Evolutionary conservation across 2,888 invertebrate species (phyloP), one percentile per base, ranked within the genome.

Genomic region (Coleophora deauratella): DNA sequence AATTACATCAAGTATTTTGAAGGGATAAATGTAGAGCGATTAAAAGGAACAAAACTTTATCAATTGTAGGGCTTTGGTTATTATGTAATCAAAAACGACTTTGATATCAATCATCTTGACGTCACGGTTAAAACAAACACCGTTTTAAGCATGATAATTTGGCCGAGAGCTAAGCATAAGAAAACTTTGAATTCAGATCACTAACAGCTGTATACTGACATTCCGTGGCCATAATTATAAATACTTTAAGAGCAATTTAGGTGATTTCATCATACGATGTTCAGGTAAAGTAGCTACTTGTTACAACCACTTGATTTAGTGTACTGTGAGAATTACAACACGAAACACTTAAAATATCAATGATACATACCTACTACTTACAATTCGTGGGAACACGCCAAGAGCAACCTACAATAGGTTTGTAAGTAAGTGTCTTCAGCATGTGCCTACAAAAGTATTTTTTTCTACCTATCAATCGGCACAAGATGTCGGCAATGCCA

Each of bases 61-160:
- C 51, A 52, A 61, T 59, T 54, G 41, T 39, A 52, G 47, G 46
- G 46, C 38, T 43, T 49, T 51, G 48, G 53, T 56, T 56, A 72
- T 77, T 72, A 72, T 67, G 64, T 67, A 76, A 78, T 79, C 75
- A 78, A 72, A 75, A 73, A 66, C 58, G 46, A 69, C 63, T 76
- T 72, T 65, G 52, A 61, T 57, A 66, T 62, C 66, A 72, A 76
- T 71, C 66, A 70, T 58, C 62, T 55, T 58, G 59, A 59, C 66
- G 58, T 70, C 64, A 66, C 51, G 60, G 59, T 55, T 57, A 54
- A 72, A 65, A 76, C 73, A 75, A 73, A 74, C 70, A 74, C 58
- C 60, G 53, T 57, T 59, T 65, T 63, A 63, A 62, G 62, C 61
- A 62, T 65, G 48, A 66, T 61, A 60, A 64, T 64, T 60, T 61